phyloP scores from a whole-genome alignment of 2,113 vertebrate species.

The Hipposideros armiger region DNA sequence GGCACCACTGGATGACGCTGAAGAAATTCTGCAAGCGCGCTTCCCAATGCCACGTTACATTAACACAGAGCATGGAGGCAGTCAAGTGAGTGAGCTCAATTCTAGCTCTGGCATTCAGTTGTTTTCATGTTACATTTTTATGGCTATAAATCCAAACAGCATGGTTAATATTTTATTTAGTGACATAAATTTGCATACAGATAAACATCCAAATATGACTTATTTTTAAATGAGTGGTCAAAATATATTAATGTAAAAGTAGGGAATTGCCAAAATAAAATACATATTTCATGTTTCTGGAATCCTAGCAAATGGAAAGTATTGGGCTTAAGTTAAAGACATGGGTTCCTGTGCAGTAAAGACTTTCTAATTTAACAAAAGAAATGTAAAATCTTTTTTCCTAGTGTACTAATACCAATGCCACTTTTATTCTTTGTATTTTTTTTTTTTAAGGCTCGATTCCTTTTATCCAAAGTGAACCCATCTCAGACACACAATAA shows the following conservation, averaged over 20 bases:
- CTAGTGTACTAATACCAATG: neutral
- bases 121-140: neutral
- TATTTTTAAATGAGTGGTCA: neutral
- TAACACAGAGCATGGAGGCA: slow-evolving; percentile 96
- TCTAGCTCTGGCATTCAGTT: neutral
- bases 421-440: slow-evolving; percentile 64
- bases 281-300: neutral
- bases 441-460: slow-evolving; percentile 92
- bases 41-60: slow-evolving; percentile 98
- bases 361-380: neutral
- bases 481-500: slow-evolving; percentile 99
- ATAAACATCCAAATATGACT: neutral
- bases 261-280: slow-evolving; percentile 3
- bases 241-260: neutral
- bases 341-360: neutral
- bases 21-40: slow-evolving; percentile 96
- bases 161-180: neutral
- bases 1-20: slow-evolving; percentile 96
- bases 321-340: slow-evolving; percentile 13
- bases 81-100: slow-evolving; percentile 86
- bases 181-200: neutral
- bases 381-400: neutral
- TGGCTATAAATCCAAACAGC: neutral
- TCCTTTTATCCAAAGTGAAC: slow-evolving; percentile 98
- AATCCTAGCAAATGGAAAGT: neutral